Base-by-base conservation (phyloP, 2,797 vertebrate genomes). In the Morus bassanus region DNA sequence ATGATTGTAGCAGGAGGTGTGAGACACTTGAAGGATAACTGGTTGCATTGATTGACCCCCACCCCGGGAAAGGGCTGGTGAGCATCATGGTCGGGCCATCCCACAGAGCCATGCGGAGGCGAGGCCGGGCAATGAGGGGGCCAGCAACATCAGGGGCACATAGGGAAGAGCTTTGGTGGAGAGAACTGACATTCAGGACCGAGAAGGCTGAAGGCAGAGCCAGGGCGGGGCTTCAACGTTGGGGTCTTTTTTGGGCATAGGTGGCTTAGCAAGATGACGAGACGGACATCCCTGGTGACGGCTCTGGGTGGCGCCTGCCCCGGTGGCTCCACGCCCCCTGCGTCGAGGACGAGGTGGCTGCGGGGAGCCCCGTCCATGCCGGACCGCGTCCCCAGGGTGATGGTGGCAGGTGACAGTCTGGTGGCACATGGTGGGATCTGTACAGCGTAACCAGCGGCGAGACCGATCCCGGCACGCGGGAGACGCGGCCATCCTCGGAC, bases 361-460 rank as follows among this genome's bases (percentile, higher is more conserved):
- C 11, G 0, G 57, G 80, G 77, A 50, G 53, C 74, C 86, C 87
- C 13, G 3, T 78, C 93, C 2, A 4, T 33, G 73, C 93, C 3
- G 4, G 67, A 53, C 90, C 63, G 10, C 88, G 0, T 73, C 75
- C 92, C 83, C 10, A 4, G 79, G 93, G 85, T 17, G 48, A 69
- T 10, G 28, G 88, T 39, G 88, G 88, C 65, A 17, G 92, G 96
- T 60, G 92, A 80, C 48, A 67, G 82, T 95, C 83, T 78, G 93
- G 91, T 91, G 78, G 86, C 91, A 93, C 95, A n/a, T 67, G 88
- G 88, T 77, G 83, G 95, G 86, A 72, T 96, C 95, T 97, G 94
- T 97, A 97, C 97, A 96, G 93, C 93, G 39, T 83, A 93, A 94
- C 94, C 60, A 81, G 86, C 68, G 93, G 95, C 92, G 84, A 92